These are phyloP conservation scores for Sisor rabdophorus DNA, from an alignment of 2,113 vertebrate genomes.

Conservation along the genomic window DNA sequence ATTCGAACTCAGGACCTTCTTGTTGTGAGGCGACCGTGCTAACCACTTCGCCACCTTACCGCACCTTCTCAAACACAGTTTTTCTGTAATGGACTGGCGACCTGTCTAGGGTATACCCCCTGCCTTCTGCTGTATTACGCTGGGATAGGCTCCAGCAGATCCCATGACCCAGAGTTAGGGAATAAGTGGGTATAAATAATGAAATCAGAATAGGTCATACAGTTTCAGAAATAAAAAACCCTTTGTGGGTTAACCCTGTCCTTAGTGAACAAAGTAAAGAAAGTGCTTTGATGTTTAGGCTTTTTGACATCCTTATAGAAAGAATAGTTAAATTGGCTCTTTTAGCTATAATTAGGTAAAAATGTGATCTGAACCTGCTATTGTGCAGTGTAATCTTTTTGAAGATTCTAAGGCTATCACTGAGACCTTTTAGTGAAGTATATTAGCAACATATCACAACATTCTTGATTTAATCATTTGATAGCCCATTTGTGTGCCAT, in stretches of 20 bases:
- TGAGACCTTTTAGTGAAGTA: constrained; percentile 65
- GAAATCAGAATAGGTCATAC: no score
- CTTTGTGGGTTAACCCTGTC: not conserved
- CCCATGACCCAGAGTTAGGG: no score
- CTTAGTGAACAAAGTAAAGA: not conserved
- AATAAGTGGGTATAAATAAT: no score
- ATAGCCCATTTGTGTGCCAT: constrained; percentile 73
- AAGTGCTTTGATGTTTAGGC: not conserved
- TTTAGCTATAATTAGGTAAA: constrained; percentile 21
- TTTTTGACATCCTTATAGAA: not conserved
- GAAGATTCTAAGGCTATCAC: constrained; percentile 55
- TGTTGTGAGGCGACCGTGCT: no score
- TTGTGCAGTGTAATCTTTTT: constrained; percentile 40
- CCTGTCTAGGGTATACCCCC: no score
- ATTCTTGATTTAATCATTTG: constrained; percentile 69
- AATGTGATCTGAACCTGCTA: constrained; percentile 16
- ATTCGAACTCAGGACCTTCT: no score
- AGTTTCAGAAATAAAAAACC: no score
- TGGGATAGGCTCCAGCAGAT: no score
- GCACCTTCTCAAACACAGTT: no score
- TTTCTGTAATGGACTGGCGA: no score
- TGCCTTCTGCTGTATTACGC: no score
- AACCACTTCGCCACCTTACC: no score
- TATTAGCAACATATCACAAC: constrained; percentile 65
- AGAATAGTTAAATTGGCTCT: constrained; percentile 22